A percentile compares a stretch with the other conserved stretches of the same genome.
Conservation (phyloP, 2,113 vertebrate species). For the Oncorhynchus masou region DNA sequence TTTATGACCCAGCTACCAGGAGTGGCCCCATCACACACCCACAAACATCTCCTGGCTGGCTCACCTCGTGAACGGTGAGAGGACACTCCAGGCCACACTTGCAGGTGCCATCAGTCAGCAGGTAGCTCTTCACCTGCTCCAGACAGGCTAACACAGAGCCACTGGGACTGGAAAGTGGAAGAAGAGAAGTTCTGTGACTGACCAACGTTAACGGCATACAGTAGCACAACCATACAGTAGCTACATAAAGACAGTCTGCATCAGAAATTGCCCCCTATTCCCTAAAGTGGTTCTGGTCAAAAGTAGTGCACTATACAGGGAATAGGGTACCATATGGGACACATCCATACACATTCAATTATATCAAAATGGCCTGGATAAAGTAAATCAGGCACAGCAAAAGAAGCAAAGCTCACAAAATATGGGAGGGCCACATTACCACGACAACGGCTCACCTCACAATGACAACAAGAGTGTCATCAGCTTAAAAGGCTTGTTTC, state of each 20-base stretch:
- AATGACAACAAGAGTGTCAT: not conserved
- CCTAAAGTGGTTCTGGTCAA: too few species aligned
- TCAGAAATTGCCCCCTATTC: too few species aligned
- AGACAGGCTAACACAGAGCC: conserved; percentile 96
- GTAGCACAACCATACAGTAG: too few species aligned
- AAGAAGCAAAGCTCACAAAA: not conserved
- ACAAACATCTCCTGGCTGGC: not conserved
- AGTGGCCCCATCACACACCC: not conserved
- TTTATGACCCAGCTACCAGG: not conserved
- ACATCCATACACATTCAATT: too few species aligned
- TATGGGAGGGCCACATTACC: not conserved
- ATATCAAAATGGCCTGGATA: too few species aligned
- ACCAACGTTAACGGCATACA: too few species aligned
- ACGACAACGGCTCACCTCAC: not conserved
- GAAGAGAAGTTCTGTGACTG: not conserved
- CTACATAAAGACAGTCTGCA: too few species aligned
- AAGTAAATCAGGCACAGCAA: not conserved
- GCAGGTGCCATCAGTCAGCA: conserved; percentile 97
- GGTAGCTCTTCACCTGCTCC: conserved; percentile 98
- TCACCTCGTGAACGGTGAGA: conserved; percentile 96
- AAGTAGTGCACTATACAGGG: too few species aligned
- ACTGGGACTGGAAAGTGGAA: conserved; percentile 82
- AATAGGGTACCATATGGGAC: too few species aligned
- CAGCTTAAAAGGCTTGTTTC: not conserved
- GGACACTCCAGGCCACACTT: conserved; percentile 99